These are phyloP conservation scores for Turdus rufiventris DNA, from an alignment of 2,113 vertebrate species.

Conservation along the genomic window DNA sequence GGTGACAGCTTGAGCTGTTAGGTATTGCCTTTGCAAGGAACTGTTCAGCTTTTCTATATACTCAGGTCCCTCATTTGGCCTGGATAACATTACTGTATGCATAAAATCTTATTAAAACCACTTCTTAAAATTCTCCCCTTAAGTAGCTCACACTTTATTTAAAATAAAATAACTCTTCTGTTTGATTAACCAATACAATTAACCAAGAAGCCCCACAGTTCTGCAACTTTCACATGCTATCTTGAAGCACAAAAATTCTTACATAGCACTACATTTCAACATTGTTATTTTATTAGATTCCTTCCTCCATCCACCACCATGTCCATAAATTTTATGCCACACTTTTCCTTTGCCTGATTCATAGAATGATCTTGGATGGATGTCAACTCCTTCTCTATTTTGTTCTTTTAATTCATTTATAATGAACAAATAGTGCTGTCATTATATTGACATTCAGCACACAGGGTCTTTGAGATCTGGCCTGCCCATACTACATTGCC, in stretches of 20 bases:
- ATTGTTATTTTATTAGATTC: neutral
- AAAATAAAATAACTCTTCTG: neutral
- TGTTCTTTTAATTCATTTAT: neutral
- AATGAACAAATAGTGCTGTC: neutral
- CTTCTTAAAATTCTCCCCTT: neutral
- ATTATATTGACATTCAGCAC: fast-evolving
- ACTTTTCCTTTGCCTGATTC: neutral
- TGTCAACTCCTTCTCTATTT: neutral
- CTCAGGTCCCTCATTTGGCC: neutral
- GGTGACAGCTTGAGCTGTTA: neutral
- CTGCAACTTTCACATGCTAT: neutral
- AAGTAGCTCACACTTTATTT: neutral
- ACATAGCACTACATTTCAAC: neutral
- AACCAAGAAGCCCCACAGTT: neutral
- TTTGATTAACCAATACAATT: neutral
- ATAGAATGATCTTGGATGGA: neutral
- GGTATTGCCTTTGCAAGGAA: neutral
- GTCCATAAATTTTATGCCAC: neutral
- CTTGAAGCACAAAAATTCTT: neutral
- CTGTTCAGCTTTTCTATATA: neutral
- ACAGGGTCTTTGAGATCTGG: neutral
- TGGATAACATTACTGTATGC: neutral
- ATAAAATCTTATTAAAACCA: neutral
- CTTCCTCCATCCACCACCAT: neutral
- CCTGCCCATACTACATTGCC: neutral